Evolutionary conservation across 1,140 invertebrate species (phyloP).

Genomic region (Piezodorus guildinii): DNA sequence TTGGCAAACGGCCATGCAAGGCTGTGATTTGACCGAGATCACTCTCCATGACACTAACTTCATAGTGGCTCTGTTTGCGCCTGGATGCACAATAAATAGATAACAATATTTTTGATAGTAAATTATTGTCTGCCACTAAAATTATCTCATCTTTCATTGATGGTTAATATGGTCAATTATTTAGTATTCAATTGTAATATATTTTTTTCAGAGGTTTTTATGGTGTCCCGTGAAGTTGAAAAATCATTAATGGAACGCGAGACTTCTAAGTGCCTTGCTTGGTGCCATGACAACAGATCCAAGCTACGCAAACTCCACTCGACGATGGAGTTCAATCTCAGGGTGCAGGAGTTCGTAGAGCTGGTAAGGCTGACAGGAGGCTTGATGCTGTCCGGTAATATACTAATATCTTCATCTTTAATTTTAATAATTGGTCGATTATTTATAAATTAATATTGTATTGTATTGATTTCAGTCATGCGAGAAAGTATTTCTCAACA

Average conservation of each 20-base stretch:
- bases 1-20: too few relatives aligned
- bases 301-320: slow-evolving; percentile 87
- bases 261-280: slow-evolving; percentile 79
- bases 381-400: slow-evolving; percentile 72
- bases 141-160: too few relatives aligned
- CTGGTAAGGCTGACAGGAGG: slow-evolving; percentile 71
- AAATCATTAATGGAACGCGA: slow-evolving; percentile 64
- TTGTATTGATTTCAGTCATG: slow-evolving; percentile 54
- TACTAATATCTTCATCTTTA: too few relatives aligned
- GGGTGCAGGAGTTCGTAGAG: slow-evolving; percentile 93
- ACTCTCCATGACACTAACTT: too few relatives aligned
- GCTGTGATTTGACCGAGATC: too few relatives aligned
- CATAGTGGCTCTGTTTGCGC: too few relatives aligned
- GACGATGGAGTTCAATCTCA: slow-evolving; percentile 81
- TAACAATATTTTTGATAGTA: too few relatives aligned
- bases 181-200: too few relatives aligned
- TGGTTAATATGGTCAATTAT: too few relatives aligned
- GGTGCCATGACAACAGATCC: slow-evolving; percentile 96
- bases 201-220: slow-evolving; percentile 60
- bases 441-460: neutral
- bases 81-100: too few relatives aligned
- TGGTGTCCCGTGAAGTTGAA: slow-evolving; percentile 81
- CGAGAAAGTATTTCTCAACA: slow-evolving; percentile 80
- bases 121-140: too few relatives aligned
- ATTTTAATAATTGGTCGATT: neutral